These are phyloP conservation scores for Drosophila paramelanica DNA, from an alignment of 2,888 invertebrate genomes.

Conservation along the genomic window DNA sequence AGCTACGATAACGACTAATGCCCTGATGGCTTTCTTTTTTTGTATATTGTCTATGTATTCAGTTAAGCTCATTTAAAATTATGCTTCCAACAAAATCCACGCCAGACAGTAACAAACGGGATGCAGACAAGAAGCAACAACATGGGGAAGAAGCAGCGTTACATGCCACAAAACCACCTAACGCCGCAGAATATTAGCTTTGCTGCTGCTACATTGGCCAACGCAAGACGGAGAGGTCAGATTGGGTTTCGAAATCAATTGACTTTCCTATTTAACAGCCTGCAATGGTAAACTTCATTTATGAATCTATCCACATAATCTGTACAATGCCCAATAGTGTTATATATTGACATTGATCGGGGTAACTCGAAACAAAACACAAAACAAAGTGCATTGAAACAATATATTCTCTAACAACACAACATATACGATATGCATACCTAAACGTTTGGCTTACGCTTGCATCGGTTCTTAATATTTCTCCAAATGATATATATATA, in stretches of 20 bases:
- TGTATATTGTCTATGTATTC: constrained; percentile 61
- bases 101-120: constrained; percentile 21
- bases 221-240: background rate
- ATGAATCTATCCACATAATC: constrained; percentile 9
- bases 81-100: constrained; percentile 57
- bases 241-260: constrained; percentile 23
- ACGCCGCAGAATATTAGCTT: constrained; percentile 20
- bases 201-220: background rate
- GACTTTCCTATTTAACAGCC: constrained; percentile 13
- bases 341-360: constrained; percentile 1
- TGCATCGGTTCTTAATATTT: constrained; percentile 8
- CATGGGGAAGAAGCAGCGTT: constrained; percentile 2
- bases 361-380: background rate
- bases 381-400: constrained; percentile 4
- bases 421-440: constrained; percentile 9
- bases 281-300: constrained; percentile 12
- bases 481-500: background rate
- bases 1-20: constrained; percentile 52
- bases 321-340: constrained; percentile 5
- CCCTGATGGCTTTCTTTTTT: constrained; percentile 65
- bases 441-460: constrained; percentile 13
- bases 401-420: constrained; percentile 8
- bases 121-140: background rate
- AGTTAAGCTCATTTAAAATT: constrained; percentile 71
- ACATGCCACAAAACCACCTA: background rate